Evolutionary conservation across 2,113 vertebrate species (phyloP).

Genomic region (Alligator sinensis): DNA sequence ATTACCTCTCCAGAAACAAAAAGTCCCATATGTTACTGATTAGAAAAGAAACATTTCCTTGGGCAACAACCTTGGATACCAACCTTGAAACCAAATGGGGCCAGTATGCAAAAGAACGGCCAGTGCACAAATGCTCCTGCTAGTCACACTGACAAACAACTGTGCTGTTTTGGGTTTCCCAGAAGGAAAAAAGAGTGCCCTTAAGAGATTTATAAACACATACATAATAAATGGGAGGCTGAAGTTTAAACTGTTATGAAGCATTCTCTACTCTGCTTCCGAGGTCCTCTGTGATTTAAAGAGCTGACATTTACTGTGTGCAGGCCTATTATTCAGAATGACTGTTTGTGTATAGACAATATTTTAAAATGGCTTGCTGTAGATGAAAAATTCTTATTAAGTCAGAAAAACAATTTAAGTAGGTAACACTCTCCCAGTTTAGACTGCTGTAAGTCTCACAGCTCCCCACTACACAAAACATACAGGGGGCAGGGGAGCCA

Average conservation of each 20-base stretch:
- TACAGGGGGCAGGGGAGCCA: background rate
- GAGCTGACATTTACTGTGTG: slow-evolving; percentile 96
- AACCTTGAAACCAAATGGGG: slow-evolving; percentile 74
- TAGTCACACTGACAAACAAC: slow-evolving; percentile 78
- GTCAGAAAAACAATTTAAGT: slow-evolving; percentile 84
- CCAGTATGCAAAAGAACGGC: slow-evolving; percentile 61
- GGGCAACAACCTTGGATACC: slow-evolving; percentile 75
- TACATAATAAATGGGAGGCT: slow-evolving; percentile 93
- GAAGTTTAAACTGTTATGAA: slow-evolving; percentile 95
- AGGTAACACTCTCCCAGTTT: slow-evolving; percentile 84
- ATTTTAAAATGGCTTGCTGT: slow-evolving; percentile 90
- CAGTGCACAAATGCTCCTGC: slow-evolving; percentile 13
- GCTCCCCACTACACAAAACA: slow-evolving; percentile 60
- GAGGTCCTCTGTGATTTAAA: slow-evolving; percentile 93
- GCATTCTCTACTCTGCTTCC: slow-evolving; percentile 86
- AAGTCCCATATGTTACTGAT: slow-evolving; percentile 16
- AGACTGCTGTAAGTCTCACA: slow-evolving; percentile 78
- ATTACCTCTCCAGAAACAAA: slow-evolving; percentile 48
- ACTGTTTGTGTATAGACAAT: slow-evolving; percentile 97
- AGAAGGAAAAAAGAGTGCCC: slow-evolving; percentile 86
- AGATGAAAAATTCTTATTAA: slow-evolving; percentile 92
- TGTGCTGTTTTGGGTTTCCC: slow-evolving; percentile 76
- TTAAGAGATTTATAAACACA: slow-evolving; percentile 98
- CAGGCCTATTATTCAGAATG: slow-evolving; percentile 98
- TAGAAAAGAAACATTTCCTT: slow-evolving; percentile 67